Percentiles rank a stretch among this genome's conserved stretches.
Conservation (phyloP, 2,888 invertebrate genomes). For the Epsilonema sp. region DNA sequence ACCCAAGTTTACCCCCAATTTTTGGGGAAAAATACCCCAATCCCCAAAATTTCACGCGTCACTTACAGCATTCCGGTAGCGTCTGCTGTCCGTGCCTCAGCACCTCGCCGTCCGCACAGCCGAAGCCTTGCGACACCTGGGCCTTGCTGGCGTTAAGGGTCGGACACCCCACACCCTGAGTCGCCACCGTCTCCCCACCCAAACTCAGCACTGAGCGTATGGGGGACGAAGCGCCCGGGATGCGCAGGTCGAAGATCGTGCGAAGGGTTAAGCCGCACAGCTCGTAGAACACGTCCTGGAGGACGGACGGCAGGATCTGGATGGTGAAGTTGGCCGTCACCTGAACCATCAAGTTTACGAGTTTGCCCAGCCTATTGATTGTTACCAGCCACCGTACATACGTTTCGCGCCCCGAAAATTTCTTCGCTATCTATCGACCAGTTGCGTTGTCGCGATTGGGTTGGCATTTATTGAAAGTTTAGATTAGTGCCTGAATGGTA, state of each 20-base stretch:
- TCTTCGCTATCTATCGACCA: too few relatives aligned
- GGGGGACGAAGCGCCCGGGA: constrained; percentile 70
- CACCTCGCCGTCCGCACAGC: constrained; percentile 78
- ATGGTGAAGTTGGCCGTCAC: constrained; percentile 59
- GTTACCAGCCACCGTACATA: constrained; percentile 9
- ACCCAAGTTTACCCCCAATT: too few relatives aligned
- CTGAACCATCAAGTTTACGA: too few relatives aligned
- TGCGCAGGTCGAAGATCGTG: constrained; percentile 75
- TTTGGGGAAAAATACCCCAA: too few relatives aligned
- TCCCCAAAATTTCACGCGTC: too few relatives aligned
- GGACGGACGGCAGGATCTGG: constrained; percentile 62
- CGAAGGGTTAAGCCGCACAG: constrained; percentile 79
- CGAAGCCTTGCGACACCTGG: constrained; percentile 64
- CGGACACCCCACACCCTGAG: constrained; percentile 54
- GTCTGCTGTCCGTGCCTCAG: constrained; percentile 59
- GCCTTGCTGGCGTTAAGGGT: constrained; percentile 58
- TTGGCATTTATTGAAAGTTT: too few relatives aligned
- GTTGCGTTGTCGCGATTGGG: too few relatives aligned
- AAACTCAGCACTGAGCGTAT: constrained; percentile 62
- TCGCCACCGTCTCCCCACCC: background rate
- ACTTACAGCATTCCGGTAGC: constrained; percentile 72
- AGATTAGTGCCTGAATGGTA: too few relatives aligned
- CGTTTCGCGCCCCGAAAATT: constrained; percentile 49
- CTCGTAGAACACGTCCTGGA: constrained; percentile 75
- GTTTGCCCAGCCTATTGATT: too few relatives aligned